Conservation (phyloP, 2,888 invertebrate species). For the Acleris sparsana region DNA sequence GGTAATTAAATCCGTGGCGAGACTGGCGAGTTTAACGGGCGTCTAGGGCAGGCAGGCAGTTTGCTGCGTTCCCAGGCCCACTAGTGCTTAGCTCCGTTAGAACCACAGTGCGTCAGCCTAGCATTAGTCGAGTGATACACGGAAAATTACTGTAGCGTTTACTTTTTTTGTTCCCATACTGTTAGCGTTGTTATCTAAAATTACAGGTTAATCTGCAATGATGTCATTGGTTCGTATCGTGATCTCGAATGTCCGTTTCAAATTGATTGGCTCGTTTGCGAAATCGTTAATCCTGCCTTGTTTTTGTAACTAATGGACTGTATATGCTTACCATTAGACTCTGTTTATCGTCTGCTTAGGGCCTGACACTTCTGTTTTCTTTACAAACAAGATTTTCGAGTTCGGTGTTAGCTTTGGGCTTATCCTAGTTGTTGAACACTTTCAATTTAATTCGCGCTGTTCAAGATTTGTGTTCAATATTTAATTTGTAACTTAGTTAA, state of each 20-base stretch:
- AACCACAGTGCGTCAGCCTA: constrained; percentile 68
- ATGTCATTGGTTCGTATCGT: constrained; percentile 43
- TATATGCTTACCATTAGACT: constrained; percentile 29
- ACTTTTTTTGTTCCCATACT: constrained; percentile 65
- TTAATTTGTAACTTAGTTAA: constrained; percentile 3
- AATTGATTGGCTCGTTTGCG: constrained; percentile 40
- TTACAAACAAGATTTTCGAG: constrained; percentile 33
- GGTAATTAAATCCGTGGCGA: constrained; percentile 65
- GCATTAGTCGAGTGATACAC: constrained; percentile 66
- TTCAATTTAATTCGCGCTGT: constrained; percentile 34
- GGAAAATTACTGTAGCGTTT: constrained; percentile 68
- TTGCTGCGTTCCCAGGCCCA: constrained; percentile 64
- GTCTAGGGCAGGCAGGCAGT: constrained; percentile 45
- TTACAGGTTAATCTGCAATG: constrained; percentile 45
- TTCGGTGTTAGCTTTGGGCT: constrained; percentile 26
- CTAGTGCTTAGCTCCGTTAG: constrained; percentile 73
- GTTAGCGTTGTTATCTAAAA: constrained; percentile 44
- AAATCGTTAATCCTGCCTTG: constrained; percentile 38
- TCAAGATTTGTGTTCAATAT: constrained; percentile 16
- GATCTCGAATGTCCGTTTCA: constrained; percentile 34
- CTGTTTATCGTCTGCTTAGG: constrained; percentile 28
- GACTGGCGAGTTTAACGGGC: constrained; percentile 56
- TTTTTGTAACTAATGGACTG: constrained; percentile 35
- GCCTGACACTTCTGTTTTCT: constrained; percentile 33
- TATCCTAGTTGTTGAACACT: constrained; percentile 37